Evolutionary conservation across 1,140 invertebrate species (phyloP), one percentile per base, ranked within the genome.

Genomic region (Lucilia cuprina): DNA sequence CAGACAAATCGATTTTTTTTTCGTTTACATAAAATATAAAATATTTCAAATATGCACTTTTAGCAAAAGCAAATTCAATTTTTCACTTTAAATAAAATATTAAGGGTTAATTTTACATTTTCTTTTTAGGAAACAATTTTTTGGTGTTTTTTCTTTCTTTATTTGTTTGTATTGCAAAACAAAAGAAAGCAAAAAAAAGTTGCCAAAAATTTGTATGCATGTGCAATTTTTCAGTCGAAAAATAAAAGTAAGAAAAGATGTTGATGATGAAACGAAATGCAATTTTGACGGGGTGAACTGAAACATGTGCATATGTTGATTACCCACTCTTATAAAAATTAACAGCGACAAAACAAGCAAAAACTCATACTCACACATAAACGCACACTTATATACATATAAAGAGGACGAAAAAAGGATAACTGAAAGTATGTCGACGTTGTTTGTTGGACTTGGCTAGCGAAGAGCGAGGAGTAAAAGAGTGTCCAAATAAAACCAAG

Each of bases 241-340:
- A 70, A 19, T 25, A 70, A 70, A 70, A 19, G n/a, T 1, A 19
- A 65, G 13, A 49, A 65, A 17, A 70, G n/a, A 70, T 21, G 65
- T 25, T 70, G 65, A 70, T 70, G 65, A 70, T 70, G 65, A 70
- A 70, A 70, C 65, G 19, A 70, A 70, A 70, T 70, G 65, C 65
- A 70, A 70, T 70, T 70, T 70, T 70, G n/a, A 70, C 65, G 19
- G n/a, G n/a, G 65, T 21, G 19, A 70, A 70, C n/a, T 70, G 65
- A 70, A 70, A 70, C 65, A 70, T 70, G 65, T 70, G 65, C 65
- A 70, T 70, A 21, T 70, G 65, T 70, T 70, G 65, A 70, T 70
- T 70, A 70, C 65, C 65, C 65, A 70, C 21, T 21, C 65, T 70
- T 70, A 70, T 17, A 0, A 60, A 60, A 60, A 41, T 41, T 60